Evolutionary conservation across 2,113 vertebrate species (phyloP).

Genomic region (Dendrocopos noguchii): DNA sequence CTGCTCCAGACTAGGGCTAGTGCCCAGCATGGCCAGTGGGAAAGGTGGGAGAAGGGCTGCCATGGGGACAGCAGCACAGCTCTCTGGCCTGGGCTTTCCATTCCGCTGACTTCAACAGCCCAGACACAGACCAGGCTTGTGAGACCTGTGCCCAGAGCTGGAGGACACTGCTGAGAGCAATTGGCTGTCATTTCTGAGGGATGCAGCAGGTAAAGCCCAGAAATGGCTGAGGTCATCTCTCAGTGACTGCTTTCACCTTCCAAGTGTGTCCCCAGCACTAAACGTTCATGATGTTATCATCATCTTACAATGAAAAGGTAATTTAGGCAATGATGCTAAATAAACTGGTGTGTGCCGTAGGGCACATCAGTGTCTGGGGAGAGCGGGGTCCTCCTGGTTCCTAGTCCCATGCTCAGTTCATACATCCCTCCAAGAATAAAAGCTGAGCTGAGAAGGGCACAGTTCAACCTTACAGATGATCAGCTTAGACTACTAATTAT

Average conservation of each 20-base stretch:
- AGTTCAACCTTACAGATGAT: constrained; percentile 56
- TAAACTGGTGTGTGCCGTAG: background rate
- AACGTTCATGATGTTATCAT: background rate
- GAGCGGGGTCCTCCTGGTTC: constrained; percentile 23
- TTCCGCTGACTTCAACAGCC: background rate
- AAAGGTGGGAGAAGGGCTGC: background rate
- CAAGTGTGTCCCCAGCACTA: background rate
- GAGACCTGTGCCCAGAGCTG: background rate
- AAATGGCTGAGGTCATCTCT: background rate
- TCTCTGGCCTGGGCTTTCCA: background rate
- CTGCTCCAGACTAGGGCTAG: background rate
- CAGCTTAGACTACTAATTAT: constrained; percentile 51
- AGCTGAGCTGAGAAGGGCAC: constrained; percentile 41
- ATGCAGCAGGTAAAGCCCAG: background rate
- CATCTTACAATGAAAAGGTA: background rate
- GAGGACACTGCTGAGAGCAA: background rate
- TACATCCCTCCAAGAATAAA: constrained; percentile 32
- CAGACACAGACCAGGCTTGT: accelerated
- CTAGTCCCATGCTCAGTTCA: background rate
- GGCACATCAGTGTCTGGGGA: background rate
- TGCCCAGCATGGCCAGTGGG: background rate
- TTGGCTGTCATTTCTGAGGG: background rate
- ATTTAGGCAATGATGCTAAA: background rate
- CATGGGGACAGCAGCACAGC: background rate
- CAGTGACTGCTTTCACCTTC: background rate